A percentile compares a stretch with the other conserved stretches of the same genome.
phyloP scores from a whole-genome alignment of 2,797 vertebrate genomes.

The Enteromius argenteus region DNA sequence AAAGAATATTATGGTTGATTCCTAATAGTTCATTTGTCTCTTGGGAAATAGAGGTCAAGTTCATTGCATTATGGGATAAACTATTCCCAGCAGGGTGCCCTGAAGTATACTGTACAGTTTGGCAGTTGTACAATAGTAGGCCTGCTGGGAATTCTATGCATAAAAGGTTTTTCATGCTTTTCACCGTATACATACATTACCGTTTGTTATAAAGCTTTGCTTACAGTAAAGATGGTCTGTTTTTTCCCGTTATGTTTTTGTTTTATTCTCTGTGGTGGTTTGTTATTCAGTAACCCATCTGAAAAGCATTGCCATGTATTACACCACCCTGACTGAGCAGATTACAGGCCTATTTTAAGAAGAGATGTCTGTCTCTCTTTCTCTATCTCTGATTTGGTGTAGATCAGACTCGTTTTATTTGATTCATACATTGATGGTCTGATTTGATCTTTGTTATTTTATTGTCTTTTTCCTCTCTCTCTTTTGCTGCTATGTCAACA shows the following conservation, averaged over 20 bases:
- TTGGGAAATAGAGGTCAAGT: neutral
- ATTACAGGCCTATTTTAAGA: slow-evolving; percentile 43
- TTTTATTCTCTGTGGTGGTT: neutral
- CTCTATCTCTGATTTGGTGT: neutral
- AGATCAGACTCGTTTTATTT: neutral
- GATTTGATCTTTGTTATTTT: neutral
- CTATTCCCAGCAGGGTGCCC: neutral
- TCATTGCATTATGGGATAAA: neutral
- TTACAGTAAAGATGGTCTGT: neutral
- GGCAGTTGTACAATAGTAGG: neutral
- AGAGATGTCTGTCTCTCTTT: neutral
- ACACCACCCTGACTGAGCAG: slow-evolving; percentile 15
- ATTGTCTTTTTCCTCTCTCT: neutral
- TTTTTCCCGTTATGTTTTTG: neutral
- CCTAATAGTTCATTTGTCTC: neutral
- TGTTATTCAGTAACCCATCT: neutral
- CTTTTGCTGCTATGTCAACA: neutral
- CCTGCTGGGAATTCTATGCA: neutral
- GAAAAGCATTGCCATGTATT: slow-evolving; percentile 2
- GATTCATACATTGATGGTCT: neutral
- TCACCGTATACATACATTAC: neutral
- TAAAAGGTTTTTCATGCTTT: neutral
- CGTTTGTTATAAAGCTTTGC: neutral
- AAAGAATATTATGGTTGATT: neutral
- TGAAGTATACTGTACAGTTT: neutral